A percentile compares a stretch with the other conserved stretches of the same genome.
Evolutionary conservation across 2,888 invertebrate species (phyloP).

Genomic region (Lycaena phlaeas): DNA sequence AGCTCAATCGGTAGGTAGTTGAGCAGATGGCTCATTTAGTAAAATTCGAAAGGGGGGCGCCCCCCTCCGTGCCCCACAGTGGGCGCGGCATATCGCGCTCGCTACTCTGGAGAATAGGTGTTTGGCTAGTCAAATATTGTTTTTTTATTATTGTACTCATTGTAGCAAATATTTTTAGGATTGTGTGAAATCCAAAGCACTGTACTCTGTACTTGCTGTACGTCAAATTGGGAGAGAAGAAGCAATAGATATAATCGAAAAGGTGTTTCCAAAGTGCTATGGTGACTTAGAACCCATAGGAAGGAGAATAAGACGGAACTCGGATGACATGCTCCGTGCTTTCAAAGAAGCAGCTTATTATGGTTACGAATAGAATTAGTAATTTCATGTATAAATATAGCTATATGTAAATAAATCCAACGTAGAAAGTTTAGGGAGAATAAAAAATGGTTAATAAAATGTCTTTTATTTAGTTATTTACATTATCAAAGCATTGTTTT

Average conservation of each 20-base stretch:
- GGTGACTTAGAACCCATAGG: slow-evolving; percentile 94
- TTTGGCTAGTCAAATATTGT: too few relatives aligned
- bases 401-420: slow-evolving; percentile 13
- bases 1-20: too few relatives aligned
- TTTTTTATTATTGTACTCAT: background rate
- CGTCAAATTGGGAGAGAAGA: slow-evolving; percentile 80
- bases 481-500: too few relatives aligned
- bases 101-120: too few relatives aligned
- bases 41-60: too few relatives aligned
- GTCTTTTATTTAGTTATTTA: slow-evolving; percentile 63
- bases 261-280: slow-evolving; percentile 93
- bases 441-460: slow-evolving; percentile 55
- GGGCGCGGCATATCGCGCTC: too few relatives aligned
- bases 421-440: slow-evolving; percentile 38
- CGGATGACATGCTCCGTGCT: slow-evolving; percentile 82
- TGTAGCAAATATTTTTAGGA: slow-evolving; percentile 59
- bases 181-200: slow-evolving; percentile 92
- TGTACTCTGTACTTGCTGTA: slow-evolving; percentile 86
- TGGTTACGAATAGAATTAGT: slow-evolving; percentile 76
- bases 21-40: too few relatives aligned
- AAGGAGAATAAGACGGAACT: slow-evolving; percentile 81
- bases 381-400: slow-evolving; percentile 8
- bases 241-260: slow-evolving; percentile 84
- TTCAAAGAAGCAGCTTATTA: slow-evolving; percentile 83
- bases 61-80: too few relatives aligned